Base-by-base conservation (phyloP, 2,888 invertebrate genomes). In the Altica lythri region DNA sequence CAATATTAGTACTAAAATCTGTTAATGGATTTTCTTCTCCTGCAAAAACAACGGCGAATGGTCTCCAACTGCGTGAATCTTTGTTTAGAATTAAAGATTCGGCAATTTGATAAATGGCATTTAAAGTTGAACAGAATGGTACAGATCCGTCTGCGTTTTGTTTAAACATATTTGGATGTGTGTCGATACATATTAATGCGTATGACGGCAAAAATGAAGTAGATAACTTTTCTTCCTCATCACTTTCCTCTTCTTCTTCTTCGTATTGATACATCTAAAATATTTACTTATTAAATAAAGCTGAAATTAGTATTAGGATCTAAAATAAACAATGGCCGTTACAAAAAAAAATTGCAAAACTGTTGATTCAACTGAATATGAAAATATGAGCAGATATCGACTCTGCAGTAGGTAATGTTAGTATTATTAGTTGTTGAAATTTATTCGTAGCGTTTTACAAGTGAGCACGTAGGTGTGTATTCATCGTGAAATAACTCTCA, bases 181-280 rank as follows among this genome's bases (percentile, higher is more conserved):
- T 68, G 53, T 73, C 72, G 4, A 73, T 67, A 3, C 66, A 68
- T 17, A 73, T 61, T n/a, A 72, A 46, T 5, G 72, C 66, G 53
- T 65, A 72, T 0, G 68, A 62, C 9, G 67, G 67, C 53, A 68
- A 66, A 50, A 62, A 67, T 5, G 45, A 37, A 14, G 29, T 59
- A 17, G 55, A 52, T 22, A 53, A 53, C 27, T 55, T 49, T 34
- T 58, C 55, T 19, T 62, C 63, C 10, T 55, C 53, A 16, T 56
- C 62, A 22, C 46, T 53, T 13, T 38, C 45, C 19, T 32, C 32
- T 18, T 52, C 32, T 18, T 52, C 43, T 2, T 53, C 46, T 10
- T 37, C 25, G 9, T 30, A 12, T 8, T 30, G 32, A 14, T 27
- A 53, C 52, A 53, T 53, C 48, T 56, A 35, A 44, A 37, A 46